Percentiles rank a stretch among this genome's conserved stretches.
Evolutionary conservation across 2,888 invertebrate genomes (phyloP).

Genomic region (Agelastica alni): DNA sequence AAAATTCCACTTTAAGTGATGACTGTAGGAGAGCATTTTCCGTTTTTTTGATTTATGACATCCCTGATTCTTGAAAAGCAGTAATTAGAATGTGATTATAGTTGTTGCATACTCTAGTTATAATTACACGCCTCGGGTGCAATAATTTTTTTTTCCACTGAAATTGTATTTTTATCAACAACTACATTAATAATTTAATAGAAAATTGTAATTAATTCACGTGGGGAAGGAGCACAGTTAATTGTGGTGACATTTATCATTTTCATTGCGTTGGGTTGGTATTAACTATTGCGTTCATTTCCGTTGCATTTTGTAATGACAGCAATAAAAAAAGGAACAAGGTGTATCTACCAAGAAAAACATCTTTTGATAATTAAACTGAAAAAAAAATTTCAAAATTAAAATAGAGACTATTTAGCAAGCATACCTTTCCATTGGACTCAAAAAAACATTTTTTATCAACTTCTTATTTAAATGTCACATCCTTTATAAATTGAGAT

Average conservation of each 20-base stretch:
- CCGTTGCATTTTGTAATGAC: too few species aligned
- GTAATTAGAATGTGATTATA: slow-evolving; percentile 39
- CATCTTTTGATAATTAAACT: too few species aligned
- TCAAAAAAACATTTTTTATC: too few species aligned
- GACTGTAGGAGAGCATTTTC: neutral
- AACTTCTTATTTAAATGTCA: too few species aligned
- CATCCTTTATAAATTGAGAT: too few species aligned
- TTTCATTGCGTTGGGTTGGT: neutral
- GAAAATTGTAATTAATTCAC: slow-evolving; percentile 21
- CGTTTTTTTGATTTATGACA: slow-evolving; percentile 37
- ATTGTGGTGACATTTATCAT: slow-evolving; percentile 18
- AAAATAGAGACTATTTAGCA: too few species aligned
- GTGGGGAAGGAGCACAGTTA: slow-evolving; percentile 5
- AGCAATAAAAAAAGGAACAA: too few species aligned
- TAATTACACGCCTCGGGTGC: slow-evolving; percentile 35
- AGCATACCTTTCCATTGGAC: too few species aligned
- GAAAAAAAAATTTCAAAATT: too few species aligned
- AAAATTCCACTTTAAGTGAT: neutral
- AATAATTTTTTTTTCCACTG: slow-evolving; percentile 28
- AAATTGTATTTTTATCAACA: slow-evolving; percentile 20
- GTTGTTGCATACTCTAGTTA: slow-evolving; percentile 31
- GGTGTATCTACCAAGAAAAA: too few species aligned
- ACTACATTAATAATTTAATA: slow-evolving; percentile 27
- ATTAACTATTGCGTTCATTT: too few species aligned
- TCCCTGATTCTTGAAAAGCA: slow-evolving; percentile 37